Evolutionary conservation across 2,113 vertebrate genomes (phyloP), one percentile per base, ranked within the genome.

Genomic region (Salvelinus fontinalis): DNA sequence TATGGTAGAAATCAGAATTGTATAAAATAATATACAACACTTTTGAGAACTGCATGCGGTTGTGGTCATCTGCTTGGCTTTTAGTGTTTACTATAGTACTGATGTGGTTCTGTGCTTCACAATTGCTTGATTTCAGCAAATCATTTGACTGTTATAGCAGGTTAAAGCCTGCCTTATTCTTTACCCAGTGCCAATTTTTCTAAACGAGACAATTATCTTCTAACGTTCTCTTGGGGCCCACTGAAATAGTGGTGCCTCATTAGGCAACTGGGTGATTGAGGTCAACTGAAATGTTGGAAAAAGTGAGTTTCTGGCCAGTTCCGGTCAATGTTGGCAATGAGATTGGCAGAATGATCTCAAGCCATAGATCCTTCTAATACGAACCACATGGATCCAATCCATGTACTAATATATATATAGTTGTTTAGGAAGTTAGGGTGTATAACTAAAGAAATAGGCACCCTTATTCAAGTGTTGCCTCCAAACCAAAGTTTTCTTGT

Each of bases 41-140:
- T 81, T 49, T 66, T 71, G 77, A 77, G 66, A 76, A 83, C 85
- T 26, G 44, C 62, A 65, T 70, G 54, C 3, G 2, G n/a, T 67
- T 27, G 74, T 66, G 67, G 51, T 75, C 64, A 80, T 72, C 74
- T 68, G 49, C 83, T 67, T 76, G 81, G 54, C 24, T 81, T 54
- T 80, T 87, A 90, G 89, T 91, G 91, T 92, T 90, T 74, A 84
- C 83, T 81, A 62, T 16, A 83, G 83, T 77, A 77, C 83, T 82
- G 85, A 75, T 70, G 57, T 66, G 27, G 48, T 29, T 59, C 76
- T 85, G 85, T 81, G 83, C 85, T 85, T 89, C 51, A 54, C 51
- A 14, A 18, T 18, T 14, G 31, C 79, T 83, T 31, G 77, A 69
- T 26, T n/a, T 60, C 29, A 44, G 8, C 29, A 31, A 29, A 29